A percentile compares a stretch with the other conserved stretches of the same genome.
phyloP scores from a whole-genome alignment of 2,888 invertebrate genomes.

The Oegoconia quadripuncta region DNA sequence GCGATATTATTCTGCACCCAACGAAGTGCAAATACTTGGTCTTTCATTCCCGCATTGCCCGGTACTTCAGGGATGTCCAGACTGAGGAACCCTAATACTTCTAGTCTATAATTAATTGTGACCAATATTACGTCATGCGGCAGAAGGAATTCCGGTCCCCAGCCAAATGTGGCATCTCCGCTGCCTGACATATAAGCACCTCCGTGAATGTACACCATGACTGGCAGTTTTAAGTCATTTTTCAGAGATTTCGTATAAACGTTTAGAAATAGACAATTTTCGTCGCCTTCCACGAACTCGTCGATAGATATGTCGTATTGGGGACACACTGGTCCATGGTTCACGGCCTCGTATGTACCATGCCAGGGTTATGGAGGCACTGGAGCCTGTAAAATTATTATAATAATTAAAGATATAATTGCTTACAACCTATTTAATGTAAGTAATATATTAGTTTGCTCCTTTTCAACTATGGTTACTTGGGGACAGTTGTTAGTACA shows the following conservation, averaged over 20 bases:
- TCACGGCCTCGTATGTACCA: slow-evolving; percentile 38
- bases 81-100: slow-evolving; percentile 44
- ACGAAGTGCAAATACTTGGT: slow-evolving; percentile 42
- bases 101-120: slow-evolving; percentile 55
- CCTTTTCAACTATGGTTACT: too few relatives aligned
- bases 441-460: too few relatives aligned
- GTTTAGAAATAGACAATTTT: slow-evolving; percentile 49
- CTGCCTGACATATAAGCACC: slow-evolving; percentile 48
- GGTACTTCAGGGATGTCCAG: slow-evolving; percentile 44
- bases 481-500: too few relatives aligned
- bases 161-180: slow-evolving; percentile 45
- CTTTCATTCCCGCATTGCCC: slow-evolving; percentile 53
- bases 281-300: slow-evolving; percentile 31
- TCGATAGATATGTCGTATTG: slow-evolving; percentile 33
- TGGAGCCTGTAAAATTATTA: slow-evolving; percentile 38
- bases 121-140: slow-evolving; percentile 52
- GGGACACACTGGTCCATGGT: slow-evolving; percentile 44
- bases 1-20: slow-evolving; percentile 45
- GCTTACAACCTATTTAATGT: too few relatives aligned
- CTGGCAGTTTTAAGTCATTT: slow-evolving; percentile 34
- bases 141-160: slow-evolving; percentile 49
- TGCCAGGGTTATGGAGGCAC: slow-evolving; percentile 38
- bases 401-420: not conserved
- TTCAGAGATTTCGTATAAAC: slow-evolving; percentile 38
- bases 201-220: slow-evolving; percentile 58